phyloP scores from a whole-genome alignment of 2,797 vertebrate species.

The Gambusia yucatana region DNA sequence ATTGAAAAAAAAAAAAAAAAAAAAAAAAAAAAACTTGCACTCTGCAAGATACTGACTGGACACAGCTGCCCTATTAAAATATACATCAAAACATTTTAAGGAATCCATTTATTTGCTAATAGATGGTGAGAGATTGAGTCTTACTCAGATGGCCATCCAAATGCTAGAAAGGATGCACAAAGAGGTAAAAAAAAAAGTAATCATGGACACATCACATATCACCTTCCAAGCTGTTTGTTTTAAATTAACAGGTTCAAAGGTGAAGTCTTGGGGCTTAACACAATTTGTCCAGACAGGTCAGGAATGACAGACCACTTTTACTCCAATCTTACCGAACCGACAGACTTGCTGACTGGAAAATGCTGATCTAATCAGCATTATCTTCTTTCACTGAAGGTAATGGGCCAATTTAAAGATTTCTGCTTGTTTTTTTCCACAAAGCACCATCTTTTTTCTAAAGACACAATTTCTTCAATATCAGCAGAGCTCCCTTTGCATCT shows the following conservation, averaged over 20 bases:
- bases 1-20: not conserved
- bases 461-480: constrained; percentile 16
- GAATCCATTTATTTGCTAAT: not conserved
- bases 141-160: not conserved
- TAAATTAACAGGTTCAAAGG: constrained; percentile 42
- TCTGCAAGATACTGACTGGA: not conserved
- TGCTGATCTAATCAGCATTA: constrained; percentile 9
- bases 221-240: not conserved
- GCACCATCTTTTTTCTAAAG: constrained; percentile 12
- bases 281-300: constrained; percentile 47
- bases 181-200: not conserved
- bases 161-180: not conserved
- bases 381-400: constrained; percentile 6
- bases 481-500: constrained; percentile 28
- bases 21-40: not conserved
- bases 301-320: constrained; percentile 37
- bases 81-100: not conserved
- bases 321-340: constrained; percentile 29
- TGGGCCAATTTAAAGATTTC: not conserved
- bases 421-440: not conserved
- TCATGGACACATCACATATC: not conserved
- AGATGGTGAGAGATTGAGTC: not conserved
- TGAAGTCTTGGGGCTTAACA: constrained; percentile 40
- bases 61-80: not conserved
- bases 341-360: constrained; percentile 21